phyloP scores from a whole-genome alignment of 1,140 invertebrate genomes.

The Aphaenogaster rudis region DNA sequence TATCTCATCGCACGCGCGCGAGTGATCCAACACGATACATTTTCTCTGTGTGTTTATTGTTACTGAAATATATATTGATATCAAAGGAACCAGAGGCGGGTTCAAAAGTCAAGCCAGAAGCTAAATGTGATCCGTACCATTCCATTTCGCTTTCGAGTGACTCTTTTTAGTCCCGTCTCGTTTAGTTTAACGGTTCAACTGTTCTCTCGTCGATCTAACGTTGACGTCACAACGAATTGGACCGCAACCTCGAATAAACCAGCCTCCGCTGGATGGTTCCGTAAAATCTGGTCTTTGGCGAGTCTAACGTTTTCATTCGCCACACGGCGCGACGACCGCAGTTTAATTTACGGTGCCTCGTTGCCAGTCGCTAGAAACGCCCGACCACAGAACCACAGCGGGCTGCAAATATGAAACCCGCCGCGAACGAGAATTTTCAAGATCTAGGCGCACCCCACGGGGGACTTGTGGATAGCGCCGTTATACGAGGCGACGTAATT shows the following conservation, averaged over 20 bases:
- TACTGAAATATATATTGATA: not conserved
- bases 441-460: slow-evolving; percentile 47
- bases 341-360: slow-evolving; percentile 74
- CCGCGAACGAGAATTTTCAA: slow-evolving; percentile 61
- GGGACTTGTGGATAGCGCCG: slow-evolving; percentile 22
- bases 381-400: slow-evolving; percentile 63
- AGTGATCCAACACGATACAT: not conserved
- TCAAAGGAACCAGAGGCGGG: not conserved
- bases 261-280: slow-evolving; percentile 5
- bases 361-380: slow-evolving; percentile 58
- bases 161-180: not conserved
- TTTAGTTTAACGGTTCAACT: not conserved
- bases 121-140: not conserved
- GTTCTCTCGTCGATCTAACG: slow-evolving; percentile 26
- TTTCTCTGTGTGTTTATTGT: not conserved
- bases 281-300: slow-evolving; percentile 50
- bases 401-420: slow-evolving; percentile 57
- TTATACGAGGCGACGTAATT: slow-evolving; percentile 53
- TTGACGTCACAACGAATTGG: slow-evolving; percentile 55
- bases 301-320: slow-evolving; percentile 71
- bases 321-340: slow-evolving; percentile 69
- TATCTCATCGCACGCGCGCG: not conserved
- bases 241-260: slow-evolving; percentile 40
- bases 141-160: slow-evolving; percentile 1
- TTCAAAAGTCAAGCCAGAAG: not conserved